Conservation (phyloP, 1,140 invertebrate genomes). For the Caenorhabditis elegans region DNA sequence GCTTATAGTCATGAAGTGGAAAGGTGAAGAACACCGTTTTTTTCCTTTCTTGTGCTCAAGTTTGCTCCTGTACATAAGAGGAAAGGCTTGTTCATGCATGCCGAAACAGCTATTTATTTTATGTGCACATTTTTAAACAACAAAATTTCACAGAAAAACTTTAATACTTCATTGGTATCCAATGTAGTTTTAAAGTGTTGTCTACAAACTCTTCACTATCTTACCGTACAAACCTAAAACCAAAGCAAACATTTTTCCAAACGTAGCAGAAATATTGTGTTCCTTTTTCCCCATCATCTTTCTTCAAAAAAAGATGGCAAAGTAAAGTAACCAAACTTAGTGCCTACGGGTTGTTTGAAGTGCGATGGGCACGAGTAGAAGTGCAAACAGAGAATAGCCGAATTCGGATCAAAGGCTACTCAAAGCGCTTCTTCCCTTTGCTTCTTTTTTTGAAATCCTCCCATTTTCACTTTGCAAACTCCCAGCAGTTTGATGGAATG, state of each 20-base stretch:
- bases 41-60: not conserved
- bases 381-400: conserved; percentile 17
- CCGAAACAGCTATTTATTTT: no score
- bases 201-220: no score
- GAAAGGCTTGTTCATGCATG: not conserved
- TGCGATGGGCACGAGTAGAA: conserved; percentile 23
- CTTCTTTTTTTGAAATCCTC: not conserved
- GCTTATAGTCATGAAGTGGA: not conserved
- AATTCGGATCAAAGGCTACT: conserved; percentile 28
- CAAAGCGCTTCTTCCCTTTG: not conserved
- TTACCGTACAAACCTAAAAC: no score
- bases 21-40: not conserved
- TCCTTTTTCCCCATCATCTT: not conserved
- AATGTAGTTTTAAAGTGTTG: no score
- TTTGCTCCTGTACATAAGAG: conserved; percentile 8
- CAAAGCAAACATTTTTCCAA: not conserved
- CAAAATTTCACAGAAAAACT: no score
- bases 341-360: not conserved
- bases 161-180: no score
- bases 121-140: no score
- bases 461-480: not conserved
- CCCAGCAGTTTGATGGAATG: conserved; percentile 2
- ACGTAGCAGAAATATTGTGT: not conserved
- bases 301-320: not conserved
- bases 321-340: conserved; percentile 21